Base-by-base conservation (phyloP, 2,888 invertebrate genomes). In the Acrobasis suavella region DNA sequence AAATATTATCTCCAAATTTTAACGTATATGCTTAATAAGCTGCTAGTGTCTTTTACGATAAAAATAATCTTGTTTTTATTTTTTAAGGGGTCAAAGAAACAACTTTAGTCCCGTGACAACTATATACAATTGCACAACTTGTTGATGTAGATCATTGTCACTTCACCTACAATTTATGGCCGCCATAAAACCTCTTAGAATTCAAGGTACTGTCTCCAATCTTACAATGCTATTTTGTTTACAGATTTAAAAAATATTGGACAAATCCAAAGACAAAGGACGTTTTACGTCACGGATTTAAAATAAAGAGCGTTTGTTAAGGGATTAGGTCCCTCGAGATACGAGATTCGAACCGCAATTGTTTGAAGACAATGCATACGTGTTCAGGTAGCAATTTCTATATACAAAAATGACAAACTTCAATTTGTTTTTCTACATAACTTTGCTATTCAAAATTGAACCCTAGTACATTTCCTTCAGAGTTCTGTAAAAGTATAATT, bases 381-480 rank as follows among this genome's bases (percentile, higher is more conserved):
- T 80, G 72, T 87, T 88, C 89, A 90, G 90, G 89, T 90, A 90
- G 89, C 89, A 73, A 73, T 78, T 81, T 73, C 74, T 74, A 65
- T 69, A 63, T 70, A 80, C 76, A 74, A 70, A 78, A 76, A 75
- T 75, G 72, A 75, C 72, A 72, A 74, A 60, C 60, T 67, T 60
- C 58, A 51, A 71, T 65, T 72, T 69, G 67, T n/a, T 46, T 46
- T n/a, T 14, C 5, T 46, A n/a, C 46, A 46, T 3, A 46, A 46
- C n/a, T 14, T 46, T 46, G 46, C 46, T 46, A 10, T 6, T 14
- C 1, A 14, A 12, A 12, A 46, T 46, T 46, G 46, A 46, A 1
- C 46, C 46, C n/a, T 46, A 46, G 14, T 14, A 3, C 3, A 1
- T 14, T 46, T 10, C 0, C 1, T 1, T 14, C n/a, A 46, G n/a